phyloP scores from a whole-genome alignment of 2,888 invertebrate genomes.

The Amphipoea lucens region DNA sequence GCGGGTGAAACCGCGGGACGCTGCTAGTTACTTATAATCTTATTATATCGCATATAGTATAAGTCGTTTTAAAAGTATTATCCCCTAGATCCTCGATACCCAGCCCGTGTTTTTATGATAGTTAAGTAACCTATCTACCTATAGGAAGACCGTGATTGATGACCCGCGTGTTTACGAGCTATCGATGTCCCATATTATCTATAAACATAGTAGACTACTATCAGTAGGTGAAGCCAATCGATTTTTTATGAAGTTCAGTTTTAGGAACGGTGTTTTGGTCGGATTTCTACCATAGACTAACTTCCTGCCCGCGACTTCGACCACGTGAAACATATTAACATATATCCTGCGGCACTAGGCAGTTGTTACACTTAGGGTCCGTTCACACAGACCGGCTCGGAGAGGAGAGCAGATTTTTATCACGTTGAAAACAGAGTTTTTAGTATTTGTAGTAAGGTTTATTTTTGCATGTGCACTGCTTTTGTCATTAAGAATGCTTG shows the following conservation, averaged over 20 bases:
- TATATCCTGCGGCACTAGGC: no score
- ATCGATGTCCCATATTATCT: conserved; percentile 22
- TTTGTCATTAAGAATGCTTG: no score
- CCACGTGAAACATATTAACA: no score
- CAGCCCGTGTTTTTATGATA: conserved; percentile 20
- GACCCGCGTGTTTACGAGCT: conserved; percentile 46
- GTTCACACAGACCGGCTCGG: no score
- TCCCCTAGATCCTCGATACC: background rate
- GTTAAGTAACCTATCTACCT: background rate
- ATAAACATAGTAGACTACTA: background rate
- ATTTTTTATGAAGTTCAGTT: conserved; percentile 12
- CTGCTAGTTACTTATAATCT: no score
- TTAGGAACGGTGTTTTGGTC: background rate
- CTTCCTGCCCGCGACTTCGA: background rate
- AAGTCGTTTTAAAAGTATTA: conserved; percentile 13
- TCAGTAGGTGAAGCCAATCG: conserved; percentile 7
- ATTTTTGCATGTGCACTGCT: no score
- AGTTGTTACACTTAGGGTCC: no score
- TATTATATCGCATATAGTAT: no score
- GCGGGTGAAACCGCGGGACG: no score
- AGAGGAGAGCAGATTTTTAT: no score
- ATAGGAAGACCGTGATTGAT: conserved; percentile 31
- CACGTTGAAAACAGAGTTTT: no score
- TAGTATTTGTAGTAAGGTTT: no score
- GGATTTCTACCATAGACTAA: background rate